Base-by-base conservation (phyloP, 2,797 vertebrate species). In the Xenopus petersii region DNA sequence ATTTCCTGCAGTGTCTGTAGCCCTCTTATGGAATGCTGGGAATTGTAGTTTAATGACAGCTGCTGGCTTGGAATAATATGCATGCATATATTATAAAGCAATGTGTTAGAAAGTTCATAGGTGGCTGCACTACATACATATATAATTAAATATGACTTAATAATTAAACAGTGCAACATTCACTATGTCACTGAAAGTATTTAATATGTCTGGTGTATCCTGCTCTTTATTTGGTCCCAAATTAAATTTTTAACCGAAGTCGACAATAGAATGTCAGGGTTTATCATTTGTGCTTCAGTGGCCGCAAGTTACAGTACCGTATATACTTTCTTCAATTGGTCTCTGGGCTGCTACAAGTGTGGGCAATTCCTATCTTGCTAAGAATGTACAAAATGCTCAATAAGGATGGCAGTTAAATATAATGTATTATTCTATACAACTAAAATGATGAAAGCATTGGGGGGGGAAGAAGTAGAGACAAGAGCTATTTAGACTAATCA, bases 161-260 rank as follows among this genome's bases (percentile, higher is more conserved):
- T 69, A 81, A 83, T 51, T 21, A 80, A 84, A 81, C 30, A 81
- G 67, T 74, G 69, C n/a, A 78, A 65, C 51, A 60, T 73, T 74
- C 51, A 75, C 51, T 74, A 30, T 30, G 33, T 63, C 64, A 51
- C 0, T 79, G 0, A 80, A 81, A 68, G 78, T 76, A 80, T 76
- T 75, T 70, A 81, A 69, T 75, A 78, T 48, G 55, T 76, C 63
- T 73, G 72, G 66, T 63, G 65, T 70, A 80, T 76, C 65, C 70
- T 69, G 61, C 26, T 71, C 67, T 70, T 46, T 16, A 15, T 76
- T 11, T 60, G n/a, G 74, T 71, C n/a, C 49, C 75, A 33, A 16
- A 74, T 17, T 64, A 74, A 21, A 64, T 64, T 74, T 75, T 49
- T 30, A 74, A 56, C 67, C 67, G 47, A 83, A 26, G n/a, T 80